phyloP scores from a whole-genome alignment of 2,797 vertebrate species.

The Bradypodion pumilum region DNA sequence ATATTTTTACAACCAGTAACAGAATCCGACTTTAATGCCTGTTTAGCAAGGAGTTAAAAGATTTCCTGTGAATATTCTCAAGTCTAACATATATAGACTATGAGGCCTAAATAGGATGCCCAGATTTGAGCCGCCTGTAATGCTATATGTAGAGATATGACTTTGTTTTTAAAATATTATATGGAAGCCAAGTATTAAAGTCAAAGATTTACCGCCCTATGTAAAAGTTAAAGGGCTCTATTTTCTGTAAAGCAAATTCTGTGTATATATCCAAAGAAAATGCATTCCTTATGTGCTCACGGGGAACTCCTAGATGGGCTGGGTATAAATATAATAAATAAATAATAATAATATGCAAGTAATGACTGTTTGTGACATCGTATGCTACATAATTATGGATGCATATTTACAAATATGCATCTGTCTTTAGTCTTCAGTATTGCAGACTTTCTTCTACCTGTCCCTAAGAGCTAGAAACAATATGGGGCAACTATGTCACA shows the following conservation, averaged over 20 bases:
- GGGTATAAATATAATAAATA: too few relatives aligned
- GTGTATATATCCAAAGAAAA: slow-evolving; percentile 52
- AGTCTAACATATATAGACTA: not conserved
- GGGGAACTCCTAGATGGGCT: too few relatives aligned
- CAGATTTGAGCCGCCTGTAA: too few relatives aligned
- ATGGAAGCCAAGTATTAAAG: slow-evolving; percentile 46
- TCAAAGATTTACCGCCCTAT: slow-evolving; percentile 35
- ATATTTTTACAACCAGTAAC: too few relatives aligned
- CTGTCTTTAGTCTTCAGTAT: not conserved
- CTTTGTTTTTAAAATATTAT: slow-evolving; percentile 38
- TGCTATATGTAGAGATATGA: slow-evolving; percentile 4
- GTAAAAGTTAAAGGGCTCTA: slow-evolving; percentile 47
- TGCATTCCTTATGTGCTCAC: slow-evolving; percentile 40
- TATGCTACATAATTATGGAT: slow-evolving; percentile 24
- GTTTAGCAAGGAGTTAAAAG: too few relatives aligned
- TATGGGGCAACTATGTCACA: not conserved
- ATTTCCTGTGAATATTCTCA: too few relatives aligned
- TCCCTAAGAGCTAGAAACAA: not conserved
- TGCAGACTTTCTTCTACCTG: not conserved
- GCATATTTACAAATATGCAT: not conserved
- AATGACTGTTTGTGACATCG: slow-evolving; percentile 49
- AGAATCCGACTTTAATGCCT: too few relatives aligned
- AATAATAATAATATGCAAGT: slow-evolving; percentile 43
- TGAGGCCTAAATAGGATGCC: too few relatives aligned
- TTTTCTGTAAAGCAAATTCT: slow-evolving; percentile 54